These are phyloP conservation scores for Ornithoptera priamus DNA, from an alignment of 2,888 invertebrate genomes.

Conservation along the genomic window DNA sequence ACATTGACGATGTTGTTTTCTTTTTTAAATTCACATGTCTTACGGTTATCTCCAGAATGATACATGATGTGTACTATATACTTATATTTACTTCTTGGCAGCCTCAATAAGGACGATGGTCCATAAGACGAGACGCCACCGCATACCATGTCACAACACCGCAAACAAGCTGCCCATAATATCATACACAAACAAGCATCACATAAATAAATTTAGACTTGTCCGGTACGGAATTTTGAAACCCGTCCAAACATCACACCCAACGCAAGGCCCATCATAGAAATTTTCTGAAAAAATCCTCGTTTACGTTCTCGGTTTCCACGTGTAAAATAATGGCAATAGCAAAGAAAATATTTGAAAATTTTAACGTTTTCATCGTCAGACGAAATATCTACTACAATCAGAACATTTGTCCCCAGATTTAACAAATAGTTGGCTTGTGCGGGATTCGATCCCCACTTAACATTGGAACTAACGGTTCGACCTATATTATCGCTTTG, in stretches of 20 bases:
- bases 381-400: not conserved
- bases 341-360: too few species aligned
- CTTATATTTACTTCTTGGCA: slow-evolving; percentile 29
- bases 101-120: slow-evolving; percentile 9
- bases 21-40: not conserved
- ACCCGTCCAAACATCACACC: slow-evolving; percentile 38
- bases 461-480: not conserved
- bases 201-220: slow-evolving; percentile 27
- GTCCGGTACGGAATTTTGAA: slow-evolving; percentile 40
- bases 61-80: slow-evolving; percentile 1
- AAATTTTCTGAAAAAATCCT: slow-evolving; percentile 3
- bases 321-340: not conserved
- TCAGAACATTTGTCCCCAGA: not conserved
- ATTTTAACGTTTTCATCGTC: not conserved
- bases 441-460: not conserved
- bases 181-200: slow-evolving; percentile 20
- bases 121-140: slow-evolving; percentile 13
- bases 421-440: not conserved
- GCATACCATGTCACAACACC: slow-evolving; percentile 6
- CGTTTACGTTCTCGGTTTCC: not conserved
- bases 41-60: not conserved
- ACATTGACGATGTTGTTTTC: slow-evolving; percentile 8
- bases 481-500: not conserved
- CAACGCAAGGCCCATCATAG: slow-evolving; percentile 12
- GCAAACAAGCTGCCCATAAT: not conserved